Percentiles rank a stretch among this genome's conserved stretches.
These are phyloP conservation scores for Tillus elongatus DNA, from an alignment of 2,888 invertebrate species.

Conservation along the genomic window DNA sequence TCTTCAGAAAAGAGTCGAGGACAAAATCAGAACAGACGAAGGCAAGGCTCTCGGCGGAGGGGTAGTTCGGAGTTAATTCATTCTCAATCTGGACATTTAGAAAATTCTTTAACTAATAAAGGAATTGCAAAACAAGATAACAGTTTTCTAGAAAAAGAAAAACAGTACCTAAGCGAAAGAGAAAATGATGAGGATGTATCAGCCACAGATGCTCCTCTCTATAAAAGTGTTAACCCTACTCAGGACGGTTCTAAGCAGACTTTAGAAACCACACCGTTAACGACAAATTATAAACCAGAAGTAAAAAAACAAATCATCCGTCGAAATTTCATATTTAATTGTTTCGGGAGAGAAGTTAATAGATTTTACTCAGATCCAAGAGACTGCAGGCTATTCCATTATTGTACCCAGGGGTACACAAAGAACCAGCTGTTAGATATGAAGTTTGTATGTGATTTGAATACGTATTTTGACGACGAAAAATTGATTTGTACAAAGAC, in stretches of 20 bases:
- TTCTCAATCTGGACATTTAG: too few relatives aligned
- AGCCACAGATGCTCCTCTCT: slow-evolving; percentile 34
- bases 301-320: slow-evolving; percentile 25
- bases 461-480: slow-evolving; percentile 47
- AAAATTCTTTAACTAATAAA: too few relatives aligned
- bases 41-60: too few relatives aligned
- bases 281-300: slow-evolving; percentile 34
- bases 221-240: slow-evolving; percentile 38
- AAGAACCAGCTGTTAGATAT: slow-evolving; percentile 49
- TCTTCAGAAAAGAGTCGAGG: too few relatives aligned
- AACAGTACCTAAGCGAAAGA: too few relatives aligned
- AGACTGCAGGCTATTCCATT: slow-evolving; percentile 52
- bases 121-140: too few relatives aligned
- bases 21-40: too few relatives aligned
- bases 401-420: slow-evolving; percentile 51
- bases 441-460: slow-evolving; percentile 51
- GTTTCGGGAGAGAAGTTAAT: slow-evolving; percentile 46
- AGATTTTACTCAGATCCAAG: slow-evolving; percentile 50
- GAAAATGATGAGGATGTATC: slow-evolving; percentile 29
- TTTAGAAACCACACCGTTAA: slow-evolving; percentile 35
- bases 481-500: slow-evolving; percentile 44
- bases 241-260: slow-evolving; percentile 28
- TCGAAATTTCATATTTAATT: slow-evolving; percentile 43
- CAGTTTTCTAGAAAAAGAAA: too few relatives aligned
- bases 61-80: too few relatives aligned